phyloP scores from a whole-genome alignment of 2,113 vertebrate genomes.

The Clarias gariepinus region DNA sequence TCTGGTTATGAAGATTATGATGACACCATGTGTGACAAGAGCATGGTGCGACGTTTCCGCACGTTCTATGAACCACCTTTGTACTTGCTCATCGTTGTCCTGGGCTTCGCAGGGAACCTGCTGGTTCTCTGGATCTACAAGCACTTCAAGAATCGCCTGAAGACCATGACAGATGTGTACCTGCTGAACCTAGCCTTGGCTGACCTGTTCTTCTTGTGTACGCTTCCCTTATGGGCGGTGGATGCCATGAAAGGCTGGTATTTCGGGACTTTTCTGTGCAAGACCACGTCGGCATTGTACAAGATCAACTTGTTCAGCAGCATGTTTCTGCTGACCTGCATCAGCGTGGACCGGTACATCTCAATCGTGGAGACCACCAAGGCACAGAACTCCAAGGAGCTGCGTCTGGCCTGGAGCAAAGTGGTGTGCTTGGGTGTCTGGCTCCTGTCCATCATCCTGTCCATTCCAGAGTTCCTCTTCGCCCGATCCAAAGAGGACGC shows the following conservation, averaged over 20 bases:
- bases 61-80: constrained; percentile 71
- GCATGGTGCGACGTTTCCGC: constrained; percentile 68
- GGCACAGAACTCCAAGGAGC: constrained; percentile 68
- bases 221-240: constrained; percentile 85
- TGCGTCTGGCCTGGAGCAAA: constrained; percentile 71
- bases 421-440: constrained; percentile 74
- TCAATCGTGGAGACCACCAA: constrained; percentile 75
- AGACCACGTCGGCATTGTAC: constrained; percentile 76
- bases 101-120: constrained; percentile 78
- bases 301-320: constrained; percentile 88
- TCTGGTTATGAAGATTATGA: constrained; percentile 44
- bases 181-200: constrained; percentile 83
- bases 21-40: constrained; percentile 65
- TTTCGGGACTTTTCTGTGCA: constrained; percentile 77
- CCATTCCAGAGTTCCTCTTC: constrained; percentile 80
- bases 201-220: constrained; percentile 83
- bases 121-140: constrained; percentile 82
- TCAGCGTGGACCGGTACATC: constrained; percentile 86
- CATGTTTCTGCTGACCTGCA: constrained; percentile 82
- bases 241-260: constrained; percentile 75
- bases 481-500: constrained; percentile 23
- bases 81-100: constrained; percentile 76
- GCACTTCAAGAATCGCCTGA: constrained; percentile 73
- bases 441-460: constrained; percentile 70
- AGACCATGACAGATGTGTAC: constrained; percentile 82